A percentile compares a stretch with the other conserved stretches of the same genome.
These are phyloP conservation scores for Trichonephila clavata DNA, from an alignment of 1,140 invertebrate genomes.

Conservation along the genomic window DNA sequence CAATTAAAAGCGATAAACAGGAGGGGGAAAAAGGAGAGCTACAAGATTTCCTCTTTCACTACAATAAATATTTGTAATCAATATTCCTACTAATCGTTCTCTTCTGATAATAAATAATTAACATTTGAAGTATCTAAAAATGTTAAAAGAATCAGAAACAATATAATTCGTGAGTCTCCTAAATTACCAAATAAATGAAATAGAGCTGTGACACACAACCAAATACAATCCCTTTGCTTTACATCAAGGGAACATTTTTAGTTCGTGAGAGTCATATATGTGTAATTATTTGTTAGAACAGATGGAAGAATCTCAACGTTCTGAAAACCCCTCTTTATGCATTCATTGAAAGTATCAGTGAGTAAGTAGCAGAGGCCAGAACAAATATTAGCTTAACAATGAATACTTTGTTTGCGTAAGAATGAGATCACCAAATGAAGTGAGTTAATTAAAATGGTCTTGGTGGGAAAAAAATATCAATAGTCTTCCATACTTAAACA, in stretches of 20 bases:
- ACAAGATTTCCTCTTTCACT: background rate
- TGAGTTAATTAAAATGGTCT: conserved; percentile 62
- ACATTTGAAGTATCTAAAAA: background rate
- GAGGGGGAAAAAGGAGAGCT: too few relatives aligned
- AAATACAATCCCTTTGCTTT: background rate
- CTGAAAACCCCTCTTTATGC: background rate
- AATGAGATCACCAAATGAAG: conserved; percentile 63
- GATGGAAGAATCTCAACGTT: conserved; percentile 45
- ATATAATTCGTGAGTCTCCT: background rate
- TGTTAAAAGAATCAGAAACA: background rate
- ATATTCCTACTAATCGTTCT: background rate
- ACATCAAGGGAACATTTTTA: background rate
- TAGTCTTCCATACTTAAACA: conserved; percentile 17
- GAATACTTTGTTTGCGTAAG: conserved; percentile 49
- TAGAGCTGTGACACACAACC: background rate
- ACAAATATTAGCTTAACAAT: conserved; percentile 71
- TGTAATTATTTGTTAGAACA: conserved; percentile 45
- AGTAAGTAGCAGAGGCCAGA: conserved; percentile 13
- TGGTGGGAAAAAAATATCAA: conserved; percentile 47
- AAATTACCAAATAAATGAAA: conserved; percentile 16
- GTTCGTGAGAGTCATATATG: conserved; percentile 2
- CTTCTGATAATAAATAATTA: background rate
- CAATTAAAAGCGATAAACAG: too few relatives aligned
- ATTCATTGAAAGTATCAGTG: conserved; percentile 21
- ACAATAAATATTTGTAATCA: conserved; percentile 15